These are phyloP conservation scores for Cranoglanis bouderius DNA, from an alignment of 2,113 vertebrate genomes.

Conservation along the genomic window DNA sequence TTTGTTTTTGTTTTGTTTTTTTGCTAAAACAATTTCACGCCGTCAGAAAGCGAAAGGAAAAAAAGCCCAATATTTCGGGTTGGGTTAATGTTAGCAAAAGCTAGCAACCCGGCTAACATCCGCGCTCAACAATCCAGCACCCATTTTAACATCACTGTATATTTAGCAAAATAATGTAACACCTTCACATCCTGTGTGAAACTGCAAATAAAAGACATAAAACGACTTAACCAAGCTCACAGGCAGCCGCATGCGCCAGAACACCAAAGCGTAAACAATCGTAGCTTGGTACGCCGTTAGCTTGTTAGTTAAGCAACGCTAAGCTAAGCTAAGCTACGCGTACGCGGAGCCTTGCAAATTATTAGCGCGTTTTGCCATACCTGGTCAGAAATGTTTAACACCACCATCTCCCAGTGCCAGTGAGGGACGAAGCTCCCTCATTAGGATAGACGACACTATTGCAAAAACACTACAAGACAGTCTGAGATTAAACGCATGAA, in stretches of 20 bases:
- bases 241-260: not conserved
- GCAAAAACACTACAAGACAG: not conserved
- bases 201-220: not conserved
- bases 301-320: not conserved
- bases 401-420: conserved; percentile 84
- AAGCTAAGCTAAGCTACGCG: not conserved
- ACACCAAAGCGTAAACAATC: not conserved
- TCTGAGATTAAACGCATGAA: not conserved
- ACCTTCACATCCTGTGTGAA: not conserved
- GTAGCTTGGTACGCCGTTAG: conserved; percentile 1
- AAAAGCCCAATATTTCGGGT: not conserved
- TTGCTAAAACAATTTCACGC: not conserved
- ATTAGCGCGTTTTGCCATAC: conserved; percentile 75
- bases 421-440: conserved; percentile 82
- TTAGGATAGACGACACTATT: conserved; percentile 59
- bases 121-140: not conserved
- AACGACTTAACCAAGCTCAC: not conserved
- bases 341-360: not conserved
- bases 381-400: conserved; percentile 90
- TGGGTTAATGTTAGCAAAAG: conserved; percentile 21
- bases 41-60: conserved; percentile 10
- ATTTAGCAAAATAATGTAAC: not conserved
- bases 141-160: not conserved
- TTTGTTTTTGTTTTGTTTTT: not conserved
- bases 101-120: conserved; percentile 33